phyloP scores from a whole-genome alignment of 1,140 invertebrate genomes.

The Drosophila tani region DNA sequence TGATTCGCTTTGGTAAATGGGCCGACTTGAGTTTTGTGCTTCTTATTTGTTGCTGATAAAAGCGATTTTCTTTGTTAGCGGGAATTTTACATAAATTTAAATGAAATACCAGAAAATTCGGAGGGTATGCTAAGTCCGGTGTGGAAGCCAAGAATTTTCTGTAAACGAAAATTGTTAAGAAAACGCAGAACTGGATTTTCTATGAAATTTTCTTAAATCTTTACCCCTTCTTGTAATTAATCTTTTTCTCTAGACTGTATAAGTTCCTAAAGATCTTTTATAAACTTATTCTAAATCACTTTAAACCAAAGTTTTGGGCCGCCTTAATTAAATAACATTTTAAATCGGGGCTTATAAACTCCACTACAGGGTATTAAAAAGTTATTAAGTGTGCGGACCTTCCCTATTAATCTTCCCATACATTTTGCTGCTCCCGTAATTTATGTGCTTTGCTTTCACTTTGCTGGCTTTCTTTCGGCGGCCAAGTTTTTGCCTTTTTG shows the following conservation, averaged over 20 bases:
- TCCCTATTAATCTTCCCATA: constrained; percentile 4
- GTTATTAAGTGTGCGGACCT: neutral
- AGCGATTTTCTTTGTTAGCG: constrained; percentile 48
- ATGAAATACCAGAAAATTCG: constrained; percentile 2
- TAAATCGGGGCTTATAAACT: neutral
- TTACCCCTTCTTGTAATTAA: neutral
- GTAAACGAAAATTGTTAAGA: neutral
- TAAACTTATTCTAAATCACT: neutral
- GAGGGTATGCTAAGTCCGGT: neutral
- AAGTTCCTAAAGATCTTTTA: neutral
- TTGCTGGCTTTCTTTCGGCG: constrained; percentile 36
- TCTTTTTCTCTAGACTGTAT: too few species aligned
- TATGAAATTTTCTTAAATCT: neutral
- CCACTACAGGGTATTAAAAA: constrained; percentile 23
- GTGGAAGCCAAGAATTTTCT: neutral
- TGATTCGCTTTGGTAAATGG: constrained; percentile 63
- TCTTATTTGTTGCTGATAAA: constrained; percentile 51
- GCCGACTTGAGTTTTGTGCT: constrained; percentile 34
- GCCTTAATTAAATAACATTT: constrained; percentile 1
- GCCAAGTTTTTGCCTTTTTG: constrained; percentile 43
- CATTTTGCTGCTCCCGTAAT: constrained; percentile 35
- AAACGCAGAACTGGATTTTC: neutral
- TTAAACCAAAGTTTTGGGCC: neutral
- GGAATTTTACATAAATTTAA: constrained; percentile 70
- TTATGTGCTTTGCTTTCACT: constrained; percentile 58